Evolutionary conservation across 2,797 vertebrate species (phyloP), one percentile per base, ranked within the genome.

Genomic region (Sebastes alutus): DNA sequence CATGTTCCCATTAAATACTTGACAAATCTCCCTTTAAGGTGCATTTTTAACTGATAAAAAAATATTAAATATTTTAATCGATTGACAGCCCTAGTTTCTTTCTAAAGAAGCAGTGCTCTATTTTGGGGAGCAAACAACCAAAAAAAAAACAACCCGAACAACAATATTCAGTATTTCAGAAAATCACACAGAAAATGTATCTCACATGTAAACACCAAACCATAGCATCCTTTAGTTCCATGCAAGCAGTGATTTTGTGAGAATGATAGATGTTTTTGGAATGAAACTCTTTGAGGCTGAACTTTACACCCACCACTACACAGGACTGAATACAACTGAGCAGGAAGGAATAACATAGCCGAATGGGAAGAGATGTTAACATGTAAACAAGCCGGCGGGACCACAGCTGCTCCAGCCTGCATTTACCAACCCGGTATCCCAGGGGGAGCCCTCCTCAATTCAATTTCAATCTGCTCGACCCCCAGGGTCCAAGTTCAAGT

Each of bases 381-480:
- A 73, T 82, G 81, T 91, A 89, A 93, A 89, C 90, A 92, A 86
- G 85, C 81, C 55, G 71, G 73, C 49, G 30, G 71, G 80, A 85
- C 61, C 87, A 60, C 91, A 92, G 88, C 90, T 91, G 92, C 83
- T 86, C 46, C 75, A 46, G 83, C 74, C 93, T 96, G 96, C 96
- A 96, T 96, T 97, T 97, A 96, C 96, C 96, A 96, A 94, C 92
- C 96, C 95, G 83, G 93, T 94, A 96, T 97, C 95, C 97, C 97
- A 97, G 96, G 97, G 96, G 97, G 96, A 97, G 90, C 92, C 96
- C 96, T 97, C 96, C 96, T 96, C 96, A 97, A 97, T 97, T 97
- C 96, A 96, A 95, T 97, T 85, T 78, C 91, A 94, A 88, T 92
- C 93, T 88, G 89, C 81, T 76, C 75, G 68, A 91, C 88, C 90